phyloP scores from a whole-genome alignment of 1,140 invertebrate genomes.

The Bombus superbus region DNA sequence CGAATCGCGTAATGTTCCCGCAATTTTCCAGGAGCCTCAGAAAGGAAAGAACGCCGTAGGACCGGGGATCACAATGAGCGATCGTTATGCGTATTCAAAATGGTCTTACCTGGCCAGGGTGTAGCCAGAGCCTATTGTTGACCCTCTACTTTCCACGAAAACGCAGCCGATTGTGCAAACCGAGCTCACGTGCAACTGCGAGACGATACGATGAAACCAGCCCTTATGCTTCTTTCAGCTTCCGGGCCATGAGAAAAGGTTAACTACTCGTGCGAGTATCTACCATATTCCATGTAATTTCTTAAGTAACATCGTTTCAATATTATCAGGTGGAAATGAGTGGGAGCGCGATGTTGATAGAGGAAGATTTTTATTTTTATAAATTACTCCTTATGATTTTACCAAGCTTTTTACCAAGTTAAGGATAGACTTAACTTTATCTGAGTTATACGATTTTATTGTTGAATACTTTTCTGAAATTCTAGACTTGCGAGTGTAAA shows the following conservation, averaged over 20 bases:
- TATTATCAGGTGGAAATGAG: not conserved
- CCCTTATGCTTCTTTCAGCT: slow-evolving; percentile 47
- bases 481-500: not conserved
- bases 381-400: too few relatives aligned
- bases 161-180: slow-evolving; percentile 72
- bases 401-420: too few relatives aligned
- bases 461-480: too few relatives aligned
- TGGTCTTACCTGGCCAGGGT: slow-evolving; percentile 71
- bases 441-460: too few relatives aligned
- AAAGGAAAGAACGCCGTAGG: slow-evolving; percentile 47
- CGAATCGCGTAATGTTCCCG: slow-evolving; percentile 70
- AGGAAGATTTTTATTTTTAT: too few relatives aligned
- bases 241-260: slow-evolving; percentile 28
- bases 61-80: slow-evolving; percentile 69
- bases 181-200: slow-evolving; percentile 53
- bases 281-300: not conserved
- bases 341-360: too few relatives aligned
- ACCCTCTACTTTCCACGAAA: slow-evolving; percentile 65
- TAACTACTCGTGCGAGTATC: slow-evolving; percentile 7
- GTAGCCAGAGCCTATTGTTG: slow-evolving; percentile 67
- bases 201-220: slow-evolving; percentile 59
- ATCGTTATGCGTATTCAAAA: slow-evolving; percentile 77
- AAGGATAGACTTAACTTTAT: not conserved
- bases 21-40: slow-evolving; percentile 64
- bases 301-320: not conserved